Evolutionary conservation across 2,113 vertebrate species (phyloP), one percentile per base, ranked within the genome.

Genomic region (Ailuropoda melanoleuca): DNA sequence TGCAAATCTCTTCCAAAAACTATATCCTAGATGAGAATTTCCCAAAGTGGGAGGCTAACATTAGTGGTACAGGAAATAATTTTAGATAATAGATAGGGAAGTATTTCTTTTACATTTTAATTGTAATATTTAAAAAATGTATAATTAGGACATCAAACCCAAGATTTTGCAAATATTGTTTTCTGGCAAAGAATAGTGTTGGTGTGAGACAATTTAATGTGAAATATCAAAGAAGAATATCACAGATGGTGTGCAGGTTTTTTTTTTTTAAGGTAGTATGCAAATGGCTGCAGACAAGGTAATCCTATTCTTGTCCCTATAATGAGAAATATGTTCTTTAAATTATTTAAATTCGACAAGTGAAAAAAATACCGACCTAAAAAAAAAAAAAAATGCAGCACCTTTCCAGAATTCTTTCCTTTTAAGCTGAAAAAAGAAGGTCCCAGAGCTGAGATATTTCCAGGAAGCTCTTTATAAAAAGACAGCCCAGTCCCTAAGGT

Each of bases 281-380:
- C 83, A 93, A 34, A 75, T 70, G 26, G 6, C 64, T 70, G 3
- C 34, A 46, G 31, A 50, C 58, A 68, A 93, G 55, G 11, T 70
- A 48, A 46, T 53, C 14, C 29, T 60, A 0, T 85, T 68, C 80
- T 75, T 93, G 7, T 66, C 31, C 74, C 29, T 56, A 0, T 26
- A 39, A 74, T 60, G 78, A 26, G n/a, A 96, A 97, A 80, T 58
- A 50, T 7, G 12, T 83, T 58, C 39, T 95, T 94, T 83, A 93
- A 66, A 60, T 14, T 13, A 58, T 37, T 94, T 90, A 83, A 74
- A 82, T 56, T 78, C 82, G 34, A 84, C 19, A 88, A 83, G 1
- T 84, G 18, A 48, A 48, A 84, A 83, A 82, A 74, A 50, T 17
- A 29, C 19, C 24, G 18, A 43, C 72, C n/a, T n/a, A n/a, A 39